phyloP scores from a whole-genome alignment of 2,797 vertebrate species.

The Acridotheres tristis region DNA sequence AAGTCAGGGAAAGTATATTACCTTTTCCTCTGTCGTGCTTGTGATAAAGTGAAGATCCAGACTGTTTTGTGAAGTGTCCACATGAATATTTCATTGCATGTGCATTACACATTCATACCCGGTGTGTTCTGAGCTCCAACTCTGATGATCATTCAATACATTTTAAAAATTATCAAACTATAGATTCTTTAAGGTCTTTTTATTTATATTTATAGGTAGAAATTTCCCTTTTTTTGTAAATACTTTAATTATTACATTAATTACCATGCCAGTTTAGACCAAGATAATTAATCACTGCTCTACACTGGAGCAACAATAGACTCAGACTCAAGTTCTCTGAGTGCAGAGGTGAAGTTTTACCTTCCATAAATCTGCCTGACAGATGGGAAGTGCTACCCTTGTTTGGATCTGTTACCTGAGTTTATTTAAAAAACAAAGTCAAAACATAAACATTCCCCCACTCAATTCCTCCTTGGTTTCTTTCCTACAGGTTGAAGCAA shows the following conservation, averaged over 20 bases:
- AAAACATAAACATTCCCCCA: accelerated
- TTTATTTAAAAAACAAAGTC: neutral
- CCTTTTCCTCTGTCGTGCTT: neutral
- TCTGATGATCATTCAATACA: neutral
- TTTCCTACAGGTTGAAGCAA: constrained; percentile 89
- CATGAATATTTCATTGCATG: constrained; percentile 9
- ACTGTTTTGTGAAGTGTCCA: neutral
- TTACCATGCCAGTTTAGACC: neutral
- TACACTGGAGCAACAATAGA: neutral
- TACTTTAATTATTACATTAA: neutral
- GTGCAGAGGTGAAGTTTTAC: neutral
- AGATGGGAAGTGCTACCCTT: neutral
- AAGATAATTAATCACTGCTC: neutral
- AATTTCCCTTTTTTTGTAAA: neutral
- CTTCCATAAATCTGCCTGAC: neutral
- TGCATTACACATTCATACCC: neutral
- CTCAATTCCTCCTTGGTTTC: neutral
- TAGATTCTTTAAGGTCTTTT: neutral
- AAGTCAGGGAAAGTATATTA: constrained; percentile 60
- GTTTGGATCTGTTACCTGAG: neutral
- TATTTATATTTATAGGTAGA: neutral
- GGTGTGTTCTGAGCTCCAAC: neutral
- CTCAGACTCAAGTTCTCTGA: neutral
- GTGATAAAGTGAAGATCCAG: constrained; percentile 36
- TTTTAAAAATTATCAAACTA: neutral